Evolutionary conservation across 1,140 invertebrate species (phyloP), one percentile per base, ranked within the genome.

Genomic region (Teleogryllus occipitalis): DNA sequence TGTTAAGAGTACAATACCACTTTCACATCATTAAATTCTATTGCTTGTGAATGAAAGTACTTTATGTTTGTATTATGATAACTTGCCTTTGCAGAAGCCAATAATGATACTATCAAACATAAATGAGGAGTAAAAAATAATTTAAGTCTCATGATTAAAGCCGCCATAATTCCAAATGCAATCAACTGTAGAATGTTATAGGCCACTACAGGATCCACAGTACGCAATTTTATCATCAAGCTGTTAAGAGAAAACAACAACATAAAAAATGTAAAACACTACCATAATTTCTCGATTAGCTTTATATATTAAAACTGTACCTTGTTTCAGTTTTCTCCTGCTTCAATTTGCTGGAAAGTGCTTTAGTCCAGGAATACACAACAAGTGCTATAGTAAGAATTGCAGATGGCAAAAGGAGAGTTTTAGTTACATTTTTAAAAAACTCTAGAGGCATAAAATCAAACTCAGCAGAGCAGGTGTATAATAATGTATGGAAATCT

Each of bases 401-500:
- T 6, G 87, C 89, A 8, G 87, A 85, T 0, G 92, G 92, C 7
- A 93, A 84, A 0, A 94, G 82, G 10, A 89, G 83, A 0, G 91
- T 90, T 79, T 85, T 83, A 0, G 84, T 85, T 46, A 92, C 84
- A 72, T 88, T 88, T 5, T 85, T 83, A 6, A 90, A 83, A 0
- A 88, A 87, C 65, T 86, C 87, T 47, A 87, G 86, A 3, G 88
- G 90, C n/a, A 96, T 83, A 84, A 95, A 95, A 82, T 95, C 93
- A 86, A 96, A 96, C 83, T 95, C 95, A 2, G 90, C 87, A 4
- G 93, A 91, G 86, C 95, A 97, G 0, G 93, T 95, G 82, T 97
- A 97, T 14, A 97, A 86, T 83, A 93, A 85, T 0, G 94, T 96
- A 83, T 96, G 94, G 83, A 96, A 96, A 82, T 91, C 92, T 83